A percentile compares a stretch with the other conserved stretches of the same genome.
Conservation (phyloP, 2,113 vertebrate genomes). For the Propithecus coquereli region DNA sequence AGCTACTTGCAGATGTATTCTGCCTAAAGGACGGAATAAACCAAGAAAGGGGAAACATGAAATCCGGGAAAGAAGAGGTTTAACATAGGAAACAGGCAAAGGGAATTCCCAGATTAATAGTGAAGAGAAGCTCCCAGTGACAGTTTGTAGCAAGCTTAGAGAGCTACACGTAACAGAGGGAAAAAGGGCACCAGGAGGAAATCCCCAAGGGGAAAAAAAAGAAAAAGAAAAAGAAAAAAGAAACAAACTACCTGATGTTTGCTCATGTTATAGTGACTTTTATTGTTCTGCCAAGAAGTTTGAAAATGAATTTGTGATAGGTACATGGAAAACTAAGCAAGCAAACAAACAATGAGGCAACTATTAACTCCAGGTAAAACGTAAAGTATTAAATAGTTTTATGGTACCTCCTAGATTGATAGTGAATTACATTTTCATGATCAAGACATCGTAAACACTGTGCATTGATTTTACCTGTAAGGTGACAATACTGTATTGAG, state of each 20-base stretch:
- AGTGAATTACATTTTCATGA: background rate
- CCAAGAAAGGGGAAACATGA: background rate
- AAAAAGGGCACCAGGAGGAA: background rate
- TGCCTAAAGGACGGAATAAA: background rate
- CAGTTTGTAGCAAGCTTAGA: background rate
- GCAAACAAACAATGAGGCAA: background rate
- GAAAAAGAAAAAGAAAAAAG: background rate
- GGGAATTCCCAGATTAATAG: background rate
- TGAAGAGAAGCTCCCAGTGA: background rate
- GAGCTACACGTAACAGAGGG: background rate
- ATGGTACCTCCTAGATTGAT: background rate
- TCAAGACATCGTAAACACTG: background rate
- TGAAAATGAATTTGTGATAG: background rate
- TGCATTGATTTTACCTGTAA: background rate
- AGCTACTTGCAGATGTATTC: background rate
- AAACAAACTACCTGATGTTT: background rate
- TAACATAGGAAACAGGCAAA: background rate
- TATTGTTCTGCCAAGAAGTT: background rate
- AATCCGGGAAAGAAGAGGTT: constrained; percentile 6
- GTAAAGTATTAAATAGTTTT: background rate
- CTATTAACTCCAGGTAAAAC: constrained; percentile 29
- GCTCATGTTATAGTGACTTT: background rate
- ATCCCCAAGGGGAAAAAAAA: background rate
- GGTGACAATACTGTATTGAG: background rate
- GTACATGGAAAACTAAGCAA: background rate